Conservation (phyloP, 2,888 invertebrate species). For the Eupithecia inturbata region DNA sequence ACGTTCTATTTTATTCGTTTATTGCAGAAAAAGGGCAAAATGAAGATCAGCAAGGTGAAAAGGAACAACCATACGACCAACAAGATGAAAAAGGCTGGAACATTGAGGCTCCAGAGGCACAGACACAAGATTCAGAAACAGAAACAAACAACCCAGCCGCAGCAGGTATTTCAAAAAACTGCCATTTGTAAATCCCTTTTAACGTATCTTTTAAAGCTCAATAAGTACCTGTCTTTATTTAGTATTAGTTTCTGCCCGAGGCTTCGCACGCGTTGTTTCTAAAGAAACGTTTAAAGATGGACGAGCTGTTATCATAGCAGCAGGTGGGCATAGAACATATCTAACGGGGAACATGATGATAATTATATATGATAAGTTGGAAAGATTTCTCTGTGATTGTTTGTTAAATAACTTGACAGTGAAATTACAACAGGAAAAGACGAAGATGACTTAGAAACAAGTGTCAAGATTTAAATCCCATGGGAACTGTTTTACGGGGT, state of each 20-base stretch:
- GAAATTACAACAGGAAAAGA: not conserved
- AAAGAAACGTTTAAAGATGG: constrained; percentile 23
- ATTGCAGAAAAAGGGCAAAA: constrained; percentile 80
- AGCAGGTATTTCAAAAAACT: not conserved
- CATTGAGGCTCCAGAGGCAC: constrained; percentile 77
- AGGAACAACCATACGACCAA: constrained; percentile 84
- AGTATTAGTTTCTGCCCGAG: too few species aligned
- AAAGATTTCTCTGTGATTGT: not conserved
- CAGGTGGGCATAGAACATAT: constrained; percentile 49
- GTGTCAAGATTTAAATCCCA: not conserved
- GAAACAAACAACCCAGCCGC: constrained; percentile 60
- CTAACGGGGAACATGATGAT: constrained; percentile 39
- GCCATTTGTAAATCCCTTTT: not conserved
- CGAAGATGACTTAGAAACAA: not conserved
- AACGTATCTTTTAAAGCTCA: not conserved
- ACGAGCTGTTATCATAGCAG: constrained; percentile 51
- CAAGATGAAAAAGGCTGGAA: constrained; percentile 83
- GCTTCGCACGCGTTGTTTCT: too few species aligned
- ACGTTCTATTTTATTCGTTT: constrained; percentile 20
- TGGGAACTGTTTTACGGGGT: too few species aligned
- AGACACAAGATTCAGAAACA: constrained; percentile 68
- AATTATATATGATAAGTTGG: constrained; percentile 26
- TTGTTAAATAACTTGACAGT: not conserved
- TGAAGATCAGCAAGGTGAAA: constrained; percentile 83
- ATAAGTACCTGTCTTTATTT: too few species aligned